Base-by-base conservation (phyloP, 2,888 invertebrate species). In the Ectemnius lituratus region DNA sequence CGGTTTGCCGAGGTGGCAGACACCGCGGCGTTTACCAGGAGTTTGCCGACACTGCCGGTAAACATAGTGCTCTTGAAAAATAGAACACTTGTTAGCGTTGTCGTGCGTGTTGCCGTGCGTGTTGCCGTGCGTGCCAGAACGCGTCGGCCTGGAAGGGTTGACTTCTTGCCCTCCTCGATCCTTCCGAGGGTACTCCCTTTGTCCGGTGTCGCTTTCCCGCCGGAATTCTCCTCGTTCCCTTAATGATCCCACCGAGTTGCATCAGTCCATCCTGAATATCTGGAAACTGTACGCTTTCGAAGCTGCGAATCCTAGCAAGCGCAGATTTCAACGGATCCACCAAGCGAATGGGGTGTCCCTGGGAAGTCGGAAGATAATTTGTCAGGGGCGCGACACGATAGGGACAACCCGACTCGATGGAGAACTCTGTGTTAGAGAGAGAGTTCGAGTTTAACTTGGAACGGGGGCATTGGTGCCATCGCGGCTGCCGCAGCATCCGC, bases 391-490 rank as follows among this genome's bases (percentile, higher is more conserved):
- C 4, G 23, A 23, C 23, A 23, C 23, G 23, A 2, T 23, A 3
- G 23, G 23, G 23, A 23, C 3, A 2, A 2, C 23, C 8, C 46
- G 58, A 49, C 18, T n/a, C 61, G 60, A 64, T 58, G 62, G 74
- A 69, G 68, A 68, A 46, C 2, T 20, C 20, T 20, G 20, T 62
- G 75, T 60, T 68, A 59, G 63, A n/a, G 28, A 37, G 37, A 37
- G 37, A 11, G 5, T 11, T 18, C 52, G 58, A 70, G 72, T 78
- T 81, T 52, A 52, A 52, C 14, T 52, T 77, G 78, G 73, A 84
- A 83, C 79, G 79, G 73, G 84, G 82, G 82, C 85, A 85, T 81
- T 82, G 82, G 83, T 84, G 81, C 80, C 83, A 82, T 82, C 79
- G 72, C 76, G 76, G 78, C 79, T 83, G 79, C 76, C 63, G 78